These are phyloP conservation scores for Drosophila nannoptera DNA, from an alignment of 1,140 invertebrate genomes.

Conservation along the genomic window DNA sequence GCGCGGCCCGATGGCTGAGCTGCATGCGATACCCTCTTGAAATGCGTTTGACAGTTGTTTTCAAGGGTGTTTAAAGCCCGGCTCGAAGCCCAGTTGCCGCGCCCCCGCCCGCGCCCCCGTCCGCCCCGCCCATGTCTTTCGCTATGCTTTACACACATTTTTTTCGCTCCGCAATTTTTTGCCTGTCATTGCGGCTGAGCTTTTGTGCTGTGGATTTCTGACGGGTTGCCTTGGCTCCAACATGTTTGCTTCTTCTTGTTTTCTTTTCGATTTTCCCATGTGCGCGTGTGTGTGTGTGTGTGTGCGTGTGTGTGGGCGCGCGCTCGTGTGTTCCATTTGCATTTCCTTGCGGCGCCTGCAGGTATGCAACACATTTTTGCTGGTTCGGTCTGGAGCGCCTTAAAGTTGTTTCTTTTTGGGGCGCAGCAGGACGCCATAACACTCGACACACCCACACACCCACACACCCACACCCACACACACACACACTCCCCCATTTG, in stretches of 20 bases:
- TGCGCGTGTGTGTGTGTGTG: background rate
- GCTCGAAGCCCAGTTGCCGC: constrained; percentile 15
- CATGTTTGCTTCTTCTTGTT: constrained; percentile 4
- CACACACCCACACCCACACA: background rate
- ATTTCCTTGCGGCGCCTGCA: constrained; percentile 31
- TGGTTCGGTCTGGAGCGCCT: background rate
- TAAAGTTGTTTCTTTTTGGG: background rate
- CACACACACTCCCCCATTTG: constrained; percentile 20
- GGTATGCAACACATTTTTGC: constrained; percentile 41
- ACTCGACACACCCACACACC: constrained; percentile 22
- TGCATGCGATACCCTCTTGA: constrained; percentile 42
- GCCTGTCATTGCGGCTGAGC: constrained; percentile 1
- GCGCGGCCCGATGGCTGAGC: background rate
- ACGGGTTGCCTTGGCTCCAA: constrained; percentile 1
- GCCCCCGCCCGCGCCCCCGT: constrained; percentile 12
- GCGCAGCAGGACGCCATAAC: constrained; percentile 21
- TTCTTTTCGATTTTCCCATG: background rate
- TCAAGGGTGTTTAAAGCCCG: constrained; percentile 64
- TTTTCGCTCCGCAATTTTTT: background rate
- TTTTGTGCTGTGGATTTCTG: constrained; percentile 12
- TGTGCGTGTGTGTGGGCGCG: too few relatives aligned
- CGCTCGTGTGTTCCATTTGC: background rate
- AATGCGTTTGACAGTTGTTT: constrained; percentile 74
- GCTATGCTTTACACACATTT: background rate
- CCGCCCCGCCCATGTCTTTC: background rate